These are phyloP conservation scores for Acanthurus tractus DNA, from an alignment of 2,797 vertebrate species.

Conservation along the genomic window DNA sequence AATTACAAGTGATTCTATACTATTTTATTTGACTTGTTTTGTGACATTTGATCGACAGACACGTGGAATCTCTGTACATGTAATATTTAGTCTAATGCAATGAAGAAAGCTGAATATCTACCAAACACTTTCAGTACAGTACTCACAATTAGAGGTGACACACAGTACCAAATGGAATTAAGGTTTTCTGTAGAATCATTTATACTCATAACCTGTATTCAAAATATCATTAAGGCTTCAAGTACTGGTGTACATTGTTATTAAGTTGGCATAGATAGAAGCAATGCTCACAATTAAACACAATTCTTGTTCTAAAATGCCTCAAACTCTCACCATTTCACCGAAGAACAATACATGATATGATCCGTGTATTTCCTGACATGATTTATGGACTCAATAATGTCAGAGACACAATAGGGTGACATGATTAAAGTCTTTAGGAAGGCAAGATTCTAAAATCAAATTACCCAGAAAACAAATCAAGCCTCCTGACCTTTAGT, in stretches of 20 bases:
- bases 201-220: conserved; percentile 2
- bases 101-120: too few species aligned
- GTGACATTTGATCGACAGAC: too few species aligned
- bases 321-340: not conserved
- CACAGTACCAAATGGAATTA: not conserved
- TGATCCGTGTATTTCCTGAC: not conserved
- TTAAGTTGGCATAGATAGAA: not conserved
- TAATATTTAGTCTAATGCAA: too few species aligned
- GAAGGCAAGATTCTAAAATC: not conserved
- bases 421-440: conserved; percentile 5
- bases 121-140: too few species aligned
- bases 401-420: conserved; percentile 10
- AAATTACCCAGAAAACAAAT: conserved; percentile 6
- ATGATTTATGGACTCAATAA: conserved; percentile 8
- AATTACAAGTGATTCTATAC: not conserved
- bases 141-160: too few species aligned
- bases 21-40: too few species aligned
- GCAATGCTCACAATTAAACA: not conserved
- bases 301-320: not conserved
- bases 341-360: not conserved
- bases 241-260: conserved; percentile 12
- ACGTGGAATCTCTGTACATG: too few species aligned
- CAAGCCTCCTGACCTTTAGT: conserved; percentile 9
- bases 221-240: conserved; percentile 11
- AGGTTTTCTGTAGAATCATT: not conserved